These are phyloP conservation scores for Ictalurus punctatus DNA, from an alignment of 2,113 vertebrate species.

Conservation along the genomic window DNA sequence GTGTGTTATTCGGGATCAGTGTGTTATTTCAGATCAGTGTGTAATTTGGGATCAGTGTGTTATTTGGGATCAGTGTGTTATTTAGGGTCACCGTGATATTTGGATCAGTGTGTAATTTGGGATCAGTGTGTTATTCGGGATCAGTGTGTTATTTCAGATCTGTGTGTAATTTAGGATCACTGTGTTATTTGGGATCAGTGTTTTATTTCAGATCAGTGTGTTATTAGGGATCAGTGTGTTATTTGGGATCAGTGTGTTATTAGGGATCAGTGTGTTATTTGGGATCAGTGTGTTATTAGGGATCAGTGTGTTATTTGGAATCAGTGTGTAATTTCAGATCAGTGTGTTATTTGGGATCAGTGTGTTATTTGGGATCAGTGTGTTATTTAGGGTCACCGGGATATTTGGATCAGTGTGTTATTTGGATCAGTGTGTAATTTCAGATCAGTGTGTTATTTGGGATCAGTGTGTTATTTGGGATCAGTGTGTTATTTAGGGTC, in stretches of 20 bases:
- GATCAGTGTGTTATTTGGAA: background rate
- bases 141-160: background rate
- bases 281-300: background rate
- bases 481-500: background rate
- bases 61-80: background rate
- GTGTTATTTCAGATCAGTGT: background rate
- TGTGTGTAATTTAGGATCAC: background rate
- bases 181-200: background rate
- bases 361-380: background rate
- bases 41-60: background rate
- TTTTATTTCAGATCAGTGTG: background rate
- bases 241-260: background rate
- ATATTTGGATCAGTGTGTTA: background rate
- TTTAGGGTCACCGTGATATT: background rate
- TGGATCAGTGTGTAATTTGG: background rate
- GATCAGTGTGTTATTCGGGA: background rate
- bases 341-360: background rate
- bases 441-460: background rate
- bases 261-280: background rate
- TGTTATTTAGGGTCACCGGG: background rate
- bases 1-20: too few relatives aligned
- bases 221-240: background rate
- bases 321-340: background rate
- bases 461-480: background rate
- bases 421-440: background rate